Conservation (phyloP, 2,113 vertebrate genomes). For the Gavialis gangeticus region DNA sequence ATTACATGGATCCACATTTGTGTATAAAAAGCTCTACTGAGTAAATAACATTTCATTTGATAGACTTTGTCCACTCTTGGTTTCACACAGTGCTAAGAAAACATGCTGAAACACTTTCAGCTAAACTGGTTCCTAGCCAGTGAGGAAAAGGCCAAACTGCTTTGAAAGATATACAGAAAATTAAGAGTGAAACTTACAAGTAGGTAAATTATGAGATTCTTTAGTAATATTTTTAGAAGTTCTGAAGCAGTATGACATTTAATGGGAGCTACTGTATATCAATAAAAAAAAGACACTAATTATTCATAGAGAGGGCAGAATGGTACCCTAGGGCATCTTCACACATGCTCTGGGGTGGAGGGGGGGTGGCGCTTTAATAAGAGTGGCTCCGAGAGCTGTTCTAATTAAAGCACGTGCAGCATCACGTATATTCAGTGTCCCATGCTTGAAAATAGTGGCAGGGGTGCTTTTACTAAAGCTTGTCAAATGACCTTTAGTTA, state of each 20-base stretch:
- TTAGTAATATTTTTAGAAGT: slow-evolving; percentile 6
- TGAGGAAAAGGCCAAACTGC: background rate
- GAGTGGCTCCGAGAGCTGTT: too few relatives aligned
- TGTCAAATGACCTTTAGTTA: too few relatives aligned
- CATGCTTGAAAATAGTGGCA: too few relatives aligned
- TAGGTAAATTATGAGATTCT: slow-evolving; percentile 10
- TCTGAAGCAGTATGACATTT: slow-evolving; percentile 9
- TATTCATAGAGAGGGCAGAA: background rate
- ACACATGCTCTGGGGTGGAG: too few relatives aligned
- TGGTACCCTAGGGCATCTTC: too few relatives aligned
- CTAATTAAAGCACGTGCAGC: too few relatives aligned
- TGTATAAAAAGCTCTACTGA: background rate
- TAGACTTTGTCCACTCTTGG: background rate
- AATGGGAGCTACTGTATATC: background rate
- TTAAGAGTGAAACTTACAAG: slow-evolving; percentile 12
- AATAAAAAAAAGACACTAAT: background rate
- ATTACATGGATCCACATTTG: background rate
- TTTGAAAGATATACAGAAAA: background rate
- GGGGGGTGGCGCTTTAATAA: too few relatives aligned
- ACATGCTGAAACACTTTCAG: background rate
- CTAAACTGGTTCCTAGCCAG: background rate
- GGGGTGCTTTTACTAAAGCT: too few relatives aligned
- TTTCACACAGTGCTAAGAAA: background rate
- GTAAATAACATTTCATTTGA: background rate
- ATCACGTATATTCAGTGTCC: too few relatives aligned